phyloP scores from a whole-genome alignment of 2,888 invertebrate species.

The Drosophila histrio region DNA sequence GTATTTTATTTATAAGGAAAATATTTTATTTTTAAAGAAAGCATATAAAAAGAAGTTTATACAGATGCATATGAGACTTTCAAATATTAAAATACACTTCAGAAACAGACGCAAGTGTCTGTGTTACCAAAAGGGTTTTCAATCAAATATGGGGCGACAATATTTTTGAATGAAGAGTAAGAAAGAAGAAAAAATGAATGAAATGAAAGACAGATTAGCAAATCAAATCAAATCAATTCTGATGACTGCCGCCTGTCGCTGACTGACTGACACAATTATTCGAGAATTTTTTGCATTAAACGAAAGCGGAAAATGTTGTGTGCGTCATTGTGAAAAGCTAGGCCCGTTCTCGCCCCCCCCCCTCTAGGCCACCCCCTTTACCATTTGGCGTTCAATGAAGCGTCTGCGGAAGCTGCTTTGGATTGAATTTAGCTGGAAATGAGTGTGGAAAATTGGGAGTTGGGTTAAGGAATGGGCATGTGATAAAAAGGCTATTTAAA shows the following conservation, averaged over 20 bases:
- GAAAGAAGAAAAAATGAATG: slow-evolving; percentile 13
- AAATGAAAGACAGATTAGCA: slow-evolving; percentile 59
- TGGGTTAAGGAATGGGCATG: slow-evolving; percentile 8
- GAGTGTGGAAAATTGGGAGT: neutral
- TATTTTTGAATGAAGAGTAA: neutral
- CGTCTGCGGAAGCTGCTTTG: slow-evolving; percentile 11
- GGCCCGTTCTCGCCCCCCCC: too few species aligned
- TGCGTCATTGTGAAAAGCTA: slow-evolving; percentile 52
- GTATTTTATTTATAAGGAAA: neutral
- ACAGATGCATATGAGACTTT: neutral
- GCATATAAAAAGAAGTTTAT: neutral
- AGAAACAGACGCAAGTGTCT: slow-evolving; percentile 21
- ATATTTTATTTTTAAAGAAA: neutral
- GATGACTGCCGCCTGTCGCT: slow-evolving; percentile 51
- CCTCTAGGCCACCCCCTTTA: slow-evolving; percentile 4
- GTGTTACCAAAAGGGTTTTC: slow-evolving; percentile 18
- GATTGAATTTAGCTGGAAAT: neutral
- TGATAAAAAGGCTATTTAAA: slow-evolving; percentile 28
- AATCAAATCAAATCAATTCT: slow-evolving; percentile 71
- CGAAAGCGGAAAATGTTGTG: slow-evolving; percentile 20
- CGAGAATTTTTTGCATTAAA: slow-evolving; percentile 32
- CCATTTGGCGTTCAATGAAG: slow-evolving; percentile 49
- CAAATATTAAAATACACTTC: slow-evolving; percentile 14
- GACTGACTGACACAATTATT: slow-evolving; percentile 54
- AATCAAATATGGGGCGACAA: slow-evolving; percentile 31